Conservation (phyloP, 2,888 invertebrate species). For the Leptura quadrifasciata region DNA sequence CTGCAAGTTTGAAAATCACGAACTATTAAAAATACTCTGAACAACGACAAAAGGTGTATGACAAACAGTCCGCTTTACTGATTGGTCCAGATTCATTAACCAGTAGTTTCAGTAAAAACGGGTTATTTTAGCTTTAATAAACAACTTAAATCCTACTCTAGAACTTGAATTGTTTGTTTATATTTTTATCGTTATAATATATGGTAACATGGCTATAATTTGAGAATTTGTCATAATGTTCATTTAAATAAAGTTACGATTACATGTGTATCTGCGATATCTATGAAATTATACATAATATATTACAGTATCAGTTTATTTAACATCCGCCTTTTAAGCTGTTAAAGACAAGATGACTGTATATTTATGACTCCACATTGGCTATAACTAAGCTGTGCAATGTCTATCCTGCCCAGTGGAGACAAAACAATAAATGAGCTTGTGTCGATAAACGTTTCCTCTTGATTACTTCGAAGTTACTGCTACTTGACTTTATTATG, state of each 20-base stretch:
- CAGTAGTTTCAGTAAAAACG: too few species aligned
- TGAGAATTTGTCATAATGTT: too few species aligned
- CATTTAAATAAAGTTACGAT: not conserved
- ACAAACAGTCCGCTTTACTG: too few species aligned
- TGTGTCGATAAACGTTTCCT: conserved; percentile 3
- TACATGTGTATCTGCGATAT: not conserved
- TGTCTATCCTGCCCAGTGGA: not conserved
- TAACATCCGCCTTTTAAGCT: not conserved
- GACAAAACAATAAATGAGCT: not conserved
- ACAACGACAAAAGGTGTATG: too few species aligned
- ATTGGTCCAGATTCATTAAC: too few species aligned
- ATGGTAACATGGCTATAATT: too few species aligned
- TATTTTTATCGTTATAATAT: too few species aligned
- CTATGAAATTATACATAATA: not conserved
- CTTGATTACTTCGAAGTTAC: not conserved
- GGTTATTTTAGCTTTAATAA: too few species aligned
- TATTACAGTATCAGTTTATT: not conserved
- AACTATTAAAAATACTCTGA: too few species aligned
- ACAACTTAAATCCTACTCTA: too few species aligned
- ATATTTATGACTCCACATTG: not conserved
- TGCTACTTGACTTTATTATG: conserved; percentile 7
- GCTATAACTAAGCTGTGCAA: not conserved
- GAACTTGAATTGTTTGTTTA: too few species aligned
- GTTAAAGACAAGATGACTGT: not conserved
- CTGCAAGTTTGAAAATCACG: too few species aligned